phyloP scores from a whole-genome alignment of 2,888 invertebrate species.

The Idaea straminata region DNA sequence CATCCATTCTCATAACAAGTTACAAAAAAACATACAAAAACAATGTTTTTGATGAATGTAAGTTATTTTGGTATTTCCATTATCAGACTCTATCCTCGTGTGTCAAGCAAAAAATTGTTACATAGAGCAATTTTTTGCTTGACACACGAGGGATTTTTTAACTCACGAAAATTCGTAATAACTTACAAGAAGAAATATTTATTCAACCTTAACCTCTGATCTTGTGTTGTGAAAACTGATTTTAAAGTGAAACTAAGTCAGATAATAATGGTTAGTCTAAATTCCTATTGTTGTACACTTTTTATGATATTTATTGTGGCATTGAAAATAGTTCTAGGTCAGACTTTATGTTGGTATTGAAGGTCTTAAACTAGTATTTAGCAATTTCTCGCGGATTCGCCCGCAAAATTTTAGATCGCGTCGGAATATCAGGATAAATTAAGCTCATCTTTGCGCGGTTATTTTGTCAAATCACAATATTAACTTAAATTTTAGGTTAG shows the following conservation, averaged over 20 bases:
- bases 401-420: too few relatives aligned
- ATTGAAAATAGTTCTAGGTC: slow-evolving; percentile 10
- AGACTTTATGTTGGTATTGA: neutral
- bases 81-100: neutral
- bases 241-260: neutral
- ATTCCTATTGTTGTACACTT: neutral
- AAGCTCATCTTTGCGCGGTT: too few relatives aligned
- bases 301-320: slow-evolving; percentile 3
- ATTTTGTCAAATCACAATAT: too few relatives aligned
- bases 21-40: neutral
- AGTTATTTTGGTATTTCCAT: neutral
- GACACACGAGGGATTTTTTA: neutral
- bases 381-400: too few relatives aligned
- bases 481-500: too few relatives aligned
- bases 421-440: too few relatives aligned
- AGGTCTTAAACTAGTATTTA: neutral
- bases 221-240: neutral
- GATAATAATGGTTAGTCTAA: neutral
- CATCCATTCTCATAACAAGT: neutral
- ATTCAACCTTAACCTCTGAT: neutral
- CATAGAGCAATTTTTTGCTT: neutral
- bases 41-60: neutral
- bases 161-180: neutral
- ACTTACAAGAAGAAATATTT: neutral
- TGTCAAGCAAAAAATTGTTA: too few relatives aligned